These are phyloP conservation scores for Crotalus tigris DNA, from an alignment of 2,113 vertebrate species.

Conservation along the genomic window DNA sequence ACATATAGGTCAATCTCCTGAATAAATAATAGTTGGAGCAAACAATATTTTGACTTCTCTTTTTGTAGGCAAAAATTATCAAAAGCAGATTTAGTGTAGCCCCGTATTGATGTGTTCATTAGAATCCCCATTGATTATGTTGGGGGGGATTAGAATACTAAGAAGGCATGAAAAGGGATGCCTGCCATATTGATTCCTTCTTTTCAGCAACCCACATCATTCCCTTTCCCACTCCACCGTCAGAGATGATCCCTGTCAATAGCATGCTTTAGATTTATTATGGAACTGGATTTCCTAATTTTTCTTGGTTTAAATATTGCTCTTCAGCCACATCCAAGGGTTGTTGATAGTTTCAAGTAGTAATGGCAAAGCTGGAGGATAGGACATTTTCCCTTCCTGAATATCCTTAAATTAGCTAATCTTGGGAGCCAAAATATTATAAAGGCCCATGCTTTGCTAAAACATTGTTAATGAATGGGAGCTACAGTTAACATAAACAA, in stretches of 20 bases:
- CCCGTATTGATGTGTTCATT: neutral
- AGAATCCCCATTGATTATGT: neutral
- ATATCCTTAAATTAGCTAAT: neutral
- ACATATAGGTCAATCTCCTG: constrained; percentile 4
- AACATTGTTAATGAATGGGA: neutral
- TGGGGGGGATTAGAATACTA: neutral
- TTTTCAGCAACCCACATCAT: neutral
- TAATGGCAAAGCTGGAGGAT: too few relatives aligned
- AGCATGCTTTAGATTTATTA: neutral
- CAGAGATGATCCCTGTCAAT: neutral
- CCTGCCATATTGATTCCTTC: neutral
- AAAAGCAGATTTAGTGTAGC: neutral
- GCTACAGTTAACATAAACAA: neutral
- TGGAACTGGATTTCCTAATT: neutral
- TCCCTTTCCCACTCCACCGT: neutral
- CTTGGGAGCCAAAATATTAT: neutral
- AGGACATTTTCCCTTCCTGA: neutral
- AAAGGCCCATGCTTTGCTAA: neutral
- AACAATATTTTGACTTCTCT: constrained; percentile 2
- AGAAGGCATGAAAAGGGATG: neutral
- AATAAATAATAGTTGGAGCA: neutral
- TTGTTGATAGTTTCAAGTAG: neutral
- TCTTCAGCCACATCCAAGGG: neutral
- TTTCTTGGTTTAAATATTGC: neutral
- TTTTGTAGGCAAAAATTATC: neutral